These are phyloP conservation scores for Myzus persicae DNA, from an alignment of 1,140 invertebrate species.

Conservation along the genomic window DNA sequence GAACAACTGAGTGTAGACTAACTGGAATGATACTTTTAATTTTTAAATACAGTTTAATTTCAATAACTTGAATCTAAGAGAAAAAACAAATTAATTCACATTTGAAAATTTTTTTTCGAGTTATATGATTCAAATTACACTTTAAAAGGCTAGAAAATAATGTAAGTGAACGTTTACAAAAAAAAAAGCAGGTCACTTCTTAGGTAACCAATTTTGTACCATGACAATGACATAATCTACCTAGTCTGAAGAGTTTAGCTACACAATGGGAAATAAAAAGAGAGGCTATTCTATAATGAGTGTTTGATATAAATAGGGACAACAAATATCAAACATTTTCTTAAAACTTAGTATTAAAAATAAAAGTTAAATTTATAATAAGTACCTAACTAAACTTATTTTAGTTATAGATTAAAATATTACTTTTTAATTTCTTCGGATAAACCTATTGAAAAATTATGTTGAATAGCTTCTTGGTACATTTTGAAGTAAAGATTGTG, in stretches of 20 bases:
- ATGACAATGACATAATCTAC: neutral
- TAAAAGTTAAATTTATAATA: neutral
- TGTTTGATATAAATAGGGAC: too few species aligned
- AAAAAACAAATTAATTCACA: too few species aligned
- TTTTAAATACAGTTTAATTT: too few species aligned
- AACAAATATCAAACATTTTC: neutral
- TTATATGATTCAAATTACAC: too few species aligned
- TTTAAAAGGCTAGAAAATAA: too few species aligned
- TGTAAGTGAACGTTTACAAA: too few species aligned
- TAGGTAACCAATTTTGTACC: neutral
- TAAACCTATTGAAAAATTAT: neutral
- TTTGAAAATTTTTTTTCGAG: too few species aligned
- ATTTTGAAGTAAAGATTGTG: constrained; percentile 36
- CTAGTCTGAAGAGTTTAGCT: neutral
- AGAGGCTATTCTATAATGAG: too few species aligned
- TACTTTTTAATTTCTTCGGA: constrained; percentile 7
- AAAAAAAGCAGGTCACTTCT: neutral
- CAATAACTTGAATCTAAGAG: too few species aligned
- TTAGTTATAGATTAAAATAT: neutral
- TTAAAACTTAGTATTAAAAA: neutral
- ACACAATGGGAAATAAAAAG: neutral
- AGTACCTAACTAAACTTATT: neutral
- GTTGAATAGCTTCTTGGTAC: neutral
- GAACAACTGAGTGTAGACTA: too few species aligned
- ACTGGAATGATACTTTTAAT: too few species aligned